Base-by-base conservation (phyloP, 2,888 invertebrate species). In the Noctua fimbriata region DNA sequence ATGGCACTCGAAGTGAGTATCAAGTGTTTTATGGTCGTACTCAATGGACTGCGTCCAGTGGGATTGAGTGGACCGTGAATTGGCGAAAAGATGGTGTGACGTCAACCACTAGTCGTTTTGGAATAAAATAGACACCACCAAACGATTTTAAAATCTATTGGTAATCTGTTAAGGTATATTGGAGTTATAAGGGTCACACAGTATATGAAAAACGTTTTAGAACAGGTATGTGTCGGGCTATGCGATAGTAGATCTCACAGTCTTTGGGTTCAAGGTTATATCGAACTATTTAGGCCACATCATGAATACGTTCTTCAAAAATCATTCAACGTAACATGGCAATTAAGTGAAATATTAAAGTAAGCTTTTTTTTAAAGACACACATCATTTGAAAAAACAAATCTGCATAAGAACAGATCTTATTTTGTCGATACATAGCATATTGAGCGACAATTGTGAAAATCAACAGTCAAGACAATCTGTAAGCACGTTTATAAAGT, bases 11-110 rank as follows among this genome's bases (percentile, higher is more conserved):
- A 55, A 86, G 65, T 70, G 55, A 58, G 49, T 49, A 32, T 69
- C 55, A 81, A 81, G 81, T 81, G 66, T 71, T 81, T 81, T 85
- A 85, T 71, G 86, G 1, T 55, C 12, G 49, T 44, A 66, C 41
- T 28, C n/a, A 69, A 85, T 58, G 41, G 18, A 69, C 16, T 1
- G 65, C 28, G 9, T 70, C n/a, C 65, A 79, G 49, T 58, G 49
- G 24, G 6, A 84, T n/a, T 32, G 79, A 66, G 49, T 78, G 66
- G 44, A 58, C 32, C 28, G 1, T 24, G 58, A 55, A 85, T 69
- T 69, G n/a, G n/a, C 14, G 16, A 36, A 32, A 44, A 41, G 14
- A 55, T 28, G 9, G 16, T 41, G n/a, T 82, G 82, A 82, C n/a
- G 63, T 81, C 44, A 85, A 3, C 16, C 6, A 18, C 1, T 2